A percentile compares a stretch with the other conserved stretches of the same genome.
phyloP scores from a whole-genome alignment of 2,888 invertebrate genomes.

The Drosophila histrio region DNA sequence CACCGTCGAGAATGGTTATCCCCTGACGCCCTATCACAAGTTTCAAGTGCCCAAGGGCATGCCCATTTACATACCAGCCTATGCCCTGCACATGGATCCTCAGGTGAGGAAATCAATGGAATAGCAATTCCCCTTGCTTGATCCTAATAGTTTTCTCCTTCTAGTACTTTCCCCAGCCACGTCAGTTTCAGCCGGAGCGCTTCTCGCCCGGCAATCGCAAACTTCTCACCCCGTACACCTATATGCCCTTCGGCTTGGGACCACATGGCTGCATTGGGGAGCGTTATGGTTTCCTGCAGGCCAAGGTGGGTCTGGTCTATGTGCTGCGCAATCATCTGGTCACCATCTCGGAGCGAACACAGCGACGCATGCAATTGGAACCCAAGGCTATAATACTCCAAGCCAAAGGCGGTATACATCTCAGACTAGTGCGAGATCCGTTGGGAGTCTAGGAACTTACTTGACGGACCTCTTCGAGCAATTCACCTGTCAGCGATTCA shows the following conservation, averaged over 20 bases:
- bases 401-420: conserved; percentile 81
- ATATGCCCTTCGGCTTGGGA: conserved; percentile 84
- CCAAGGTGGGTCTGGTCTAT: conserved; percentile 82
- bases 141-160: neutral
- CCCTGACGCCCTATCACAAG: conserved; percentile 73
- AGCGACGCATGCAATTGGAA: conserved; percentile 74
- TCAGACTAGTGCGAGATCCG: conserved; percentile 80
- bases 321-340: conserved; percentile 82
- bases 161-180: conserved; percentile 82
- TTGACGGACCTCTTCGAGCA: neutral
- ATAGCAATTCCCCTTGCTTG: neutral
- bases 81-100: conserved; percentile 82
- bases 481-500: conserved; percentile 38
- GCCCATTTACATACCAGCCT: conserved; percentile 82
- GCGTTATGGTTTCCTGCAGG: conserved; percentile 82
- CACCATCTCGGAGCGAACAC: conserved; percentile 72
- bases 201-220: conserved; percentile 81
- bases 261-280: conserved; percentile 84
- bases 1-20: conserved; percentile 65
- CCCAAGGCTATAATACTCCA: conserved; percentile 81
- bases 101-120: conserved; percentile 57
- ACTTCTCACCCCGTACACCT: conserved; percentile 80
- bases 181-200: conserved; percentile 82
- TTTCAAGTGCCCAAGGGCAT: conserved; percentile 79
- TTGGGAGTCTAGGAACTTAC: conserved; percentile 49